These are phyloP conservation scores for Tineola bisselliella DNA, from an alignment of 2,888 invertebrate species.

Conservation along the genomic window DNA sequence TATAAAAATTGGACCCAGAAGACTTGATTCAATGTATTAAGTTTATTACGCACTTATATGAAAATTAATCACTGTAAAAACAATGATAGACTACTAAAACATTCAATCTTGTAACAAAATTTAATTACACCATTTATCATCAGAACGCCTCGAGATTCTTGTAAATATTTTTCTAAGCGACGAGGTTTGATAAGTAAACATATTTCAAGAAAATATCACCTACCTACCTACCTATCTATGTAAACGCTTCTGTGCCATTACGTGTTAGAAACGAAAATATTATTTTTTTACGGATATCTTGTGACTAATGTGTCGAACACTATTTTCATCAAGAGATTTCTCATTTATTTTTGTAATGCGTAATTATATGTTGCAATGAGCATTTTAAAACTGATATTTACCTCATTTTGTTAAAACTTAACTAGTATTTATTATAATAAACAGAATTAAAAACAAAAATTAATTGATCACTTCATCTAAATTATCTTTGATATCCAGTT, in stretches of 20 bases:
- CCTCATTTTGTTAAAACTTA: too few species aligned
- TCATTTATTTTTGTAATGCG: neutral
- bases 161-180: slow-evolving; percentile 3
- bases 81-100: neutral
- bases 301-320: neutral
- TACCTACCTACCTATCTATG: too few species aligned
- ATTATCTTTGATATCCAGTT: neutral
- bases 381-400: too few species aligned
- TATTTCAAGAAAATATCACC: neutral
- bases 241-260: neutral
- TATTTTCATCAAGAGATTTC: neutral
- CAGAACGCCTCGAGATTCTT: neutral
- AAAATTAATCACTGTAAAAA: neutral
- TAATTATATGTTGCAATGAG: too few species aligned
- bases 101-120: neutral
- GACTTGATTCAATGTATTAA: too few species aligned
- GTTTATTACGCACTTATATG: too few species aligned
- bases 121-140: neutral
- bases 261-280: neutral
- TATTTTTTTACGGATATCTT: neutral
- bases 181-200: neutral
- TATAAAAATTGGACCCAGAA: too few species aligned
- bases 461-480: too few species aligned
- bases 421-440: too few species aligned
- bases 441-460: too few species aligned